Evolutionary conservation across 2,113 vertebrate species (phyloP).

Genomic region (Clarias gariepinus): DNA sequence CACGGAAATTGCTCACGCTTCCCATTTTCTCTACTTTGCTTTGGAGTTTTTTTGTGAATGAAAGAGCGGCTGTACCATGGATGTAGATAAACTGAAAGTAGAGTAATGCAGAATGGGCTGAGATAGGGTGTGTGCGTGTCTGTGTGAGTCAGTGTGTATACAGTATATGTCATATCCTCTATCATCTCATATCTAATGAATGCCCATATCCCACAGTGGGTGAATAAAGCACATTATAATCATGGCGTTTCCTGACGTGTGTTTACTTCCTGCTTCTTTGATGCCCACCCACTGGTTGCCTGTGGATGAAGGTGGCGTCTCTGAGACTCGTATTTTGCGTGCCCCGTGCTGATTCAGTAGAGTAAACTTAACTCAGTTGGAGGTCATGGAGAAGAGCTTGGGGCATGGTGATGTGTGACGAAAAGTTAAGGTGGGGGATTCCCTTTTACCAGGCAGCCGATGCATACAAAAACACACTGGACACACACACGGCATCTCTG

Average conservation of each 20-base stretch:
- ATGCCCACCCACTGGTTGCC: slow-evolving; percentile 35
- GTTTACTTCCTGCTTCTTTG: slow-evolving; percentile 28
- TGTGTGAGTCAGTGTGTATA: slow-evolving; percentile 23
- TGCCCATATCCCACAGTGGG: not conserved
- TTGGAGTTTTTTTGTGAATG: slow-evolving; percentile 18
- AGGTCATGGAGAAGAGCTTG: slow-evolving; percentile 28
- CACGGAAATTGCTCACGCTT: slow-evolving; percentile 7
- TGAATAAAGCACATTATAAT: slow-evolving; percentile 21
- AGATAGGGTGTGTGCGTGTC: slow-evolving; percentile 12
- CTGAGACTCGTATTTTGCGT: slow-evolving; percentile 15
- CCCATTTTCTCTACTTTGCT: not conserved
- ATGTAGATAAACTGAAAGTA: slow-evolving; percentile 1
- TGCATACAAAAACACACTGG: slow-evolving; percentile 38
- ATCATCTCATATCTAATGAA: slow-evolving; percentile 28
- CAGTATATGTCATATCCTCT: slow-evolving; percentile 17
- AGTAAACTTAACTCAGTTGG: slow-evolving; percentile 24
- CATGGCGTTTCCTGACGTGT: slow-evolving; percentile 25
- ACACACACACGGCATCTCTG: slow-evolving; percentile 27
- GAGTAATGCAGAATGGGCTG: slow-evolving; percentile 15
- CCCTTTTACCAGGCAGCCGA: slow-evolving; percentile 36
- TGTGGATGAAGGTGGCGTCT: slow-evolving; percentile 31
- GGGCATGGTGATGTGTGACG: slow-evolving; percentile 15
- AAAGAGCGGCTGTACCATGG: not conserved
- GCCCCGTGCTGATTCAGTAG: slow-evolving; percentile 15
- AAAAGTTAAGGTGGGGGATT: slow-evolving; percentile 42